Evolutionary conservation across 2,797 vertebrate genomes (phyloP).

Genomic region (Esox masquinongy): DNA sequence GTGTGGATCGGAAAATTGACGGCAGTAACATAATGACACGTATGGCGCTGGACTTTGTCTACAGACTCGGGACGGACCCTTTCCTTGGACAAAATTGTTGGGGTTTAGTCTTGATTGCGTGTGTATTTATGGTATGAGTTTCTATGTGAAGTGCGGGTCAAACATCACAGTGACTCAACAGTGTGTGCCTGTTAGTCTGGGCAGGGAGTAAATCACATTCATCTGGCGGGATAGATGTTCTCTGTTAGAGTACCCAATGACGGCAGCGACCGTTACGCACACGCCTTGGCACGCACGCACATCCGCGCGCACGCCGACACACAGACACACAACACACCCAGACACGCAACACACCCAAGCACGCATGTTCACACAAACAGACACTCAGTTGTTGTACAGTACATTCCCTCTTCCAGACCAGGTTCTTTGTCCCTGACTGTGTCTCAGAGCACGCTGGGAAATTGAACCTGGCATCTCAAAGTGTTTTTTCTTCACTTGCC

Average conservation of each 20-base stretch:
- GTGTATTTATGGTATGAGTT: slow-evolving; percentile 71
- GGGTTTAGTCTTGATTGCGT: slow-evolving; percentile 75
- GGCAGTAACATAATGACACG: slow-evolving; percentile 56
- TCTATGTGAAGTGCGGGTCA: slow-evolving; percentile 68
- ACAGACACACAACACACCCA: not conserved
- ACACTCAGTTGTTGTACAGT: slow-evolving; percentile 68
- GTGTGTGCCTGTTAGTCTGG: slow-evolving; percentile 66
- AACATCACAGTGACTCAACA: slow-evolving; percentile 71
- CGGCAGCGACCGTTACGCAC: slow-evolving; percentile 36
- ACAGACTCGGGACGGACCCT: slow-evolving; percentile 49
- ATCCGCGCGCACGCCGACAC: not conserved
- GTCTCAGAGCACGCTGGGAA: slow-evolving; percentile 64
- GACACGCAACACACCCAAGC: not conserved
- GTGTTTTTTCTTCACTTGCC: slow-evolving; percentile 73
- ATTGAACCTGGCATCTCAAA: slow-evolving; percentile 78
- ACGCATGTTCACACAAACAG: not conserved
- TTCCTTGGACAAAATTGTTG: slow-evolving; percentile 59
- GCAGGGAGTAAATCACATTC: slow-evolving; percentile 69
- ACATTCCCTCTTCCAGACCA: slow-evolving; percentile 64
- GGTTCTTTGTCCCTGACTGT: slow-evolving; percentile 70
- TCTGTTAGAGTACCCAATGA: slow-evolving; percentile 70
- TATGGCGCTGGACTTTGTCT: slow-evolving; percentile 74
- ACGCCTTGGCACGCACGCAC: not conserved
- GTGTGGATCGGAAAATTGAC: too few relatives aligned
- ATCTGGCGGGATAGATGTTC: slow-evolving; percentile 68